phyloP scores from a whole-genome alignment of 2,888 invertebrate genomes.

The Agrotis clavis region DNA sequence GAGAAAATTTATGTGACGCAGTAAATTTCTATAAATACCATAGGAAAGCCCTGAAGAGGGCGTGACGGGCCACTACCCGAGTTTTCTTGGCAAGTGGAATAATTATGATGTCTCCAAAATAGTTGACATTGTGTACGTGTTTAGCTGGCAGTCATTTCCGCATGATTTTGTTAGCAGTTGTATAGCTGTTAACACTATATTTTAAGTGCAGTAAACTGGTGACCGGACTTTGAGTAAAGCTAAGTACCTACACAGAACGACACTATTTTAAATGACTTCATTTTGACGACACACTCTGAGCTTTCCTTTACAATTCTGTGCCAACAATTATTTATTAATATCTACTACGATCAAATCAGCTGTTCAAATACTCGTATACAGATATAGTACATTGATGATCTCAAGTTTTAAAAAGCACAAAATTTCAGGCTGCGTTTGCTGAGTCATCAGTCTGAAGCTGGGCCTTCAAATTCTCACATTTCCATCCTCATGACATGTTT shows the following conservation, averaged over 20 bases:
- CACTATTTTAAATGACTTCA: background rate
- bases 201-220: conserved; percentile 38
- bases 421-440: background rate
- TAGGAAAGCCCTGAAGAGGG: conserved; percentile 79
- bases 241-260: background rate
- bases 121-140: conserved; percentile 84
- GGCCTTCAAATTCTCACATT: conserved; percentile 15
- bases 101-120: conserved; percentile 79
- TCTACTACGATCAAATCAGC: background rate
- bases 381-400: background rate
- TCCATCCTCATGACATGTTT: conserved; percentile 8
- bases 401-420: conserved; percentile 10
- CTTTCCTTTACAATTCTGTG: background rate
- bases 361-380: background rate
- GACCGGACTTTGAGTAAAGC: conserved; percentile 24
- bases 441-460: background rate
- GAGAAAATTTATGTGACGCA: conserved; percentile 56
- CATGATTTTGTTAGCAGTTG: conserved; percentile 64
- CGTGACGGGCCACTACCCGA: conserved; percentile 69
- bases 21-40: conserved; percentile 69
- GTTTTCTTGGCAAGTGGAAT: conserved; percentile 77
- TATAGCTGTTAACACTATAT: conserved; percentile 43
- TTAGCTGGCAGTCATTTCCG: conserved; percentile 81
- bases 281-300: background rate
- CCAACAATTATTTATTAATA: background rate